phyloP scores from a whole-genome alignment of 2,888 invertebrate species.

The Cantharis rufa region DNA sequence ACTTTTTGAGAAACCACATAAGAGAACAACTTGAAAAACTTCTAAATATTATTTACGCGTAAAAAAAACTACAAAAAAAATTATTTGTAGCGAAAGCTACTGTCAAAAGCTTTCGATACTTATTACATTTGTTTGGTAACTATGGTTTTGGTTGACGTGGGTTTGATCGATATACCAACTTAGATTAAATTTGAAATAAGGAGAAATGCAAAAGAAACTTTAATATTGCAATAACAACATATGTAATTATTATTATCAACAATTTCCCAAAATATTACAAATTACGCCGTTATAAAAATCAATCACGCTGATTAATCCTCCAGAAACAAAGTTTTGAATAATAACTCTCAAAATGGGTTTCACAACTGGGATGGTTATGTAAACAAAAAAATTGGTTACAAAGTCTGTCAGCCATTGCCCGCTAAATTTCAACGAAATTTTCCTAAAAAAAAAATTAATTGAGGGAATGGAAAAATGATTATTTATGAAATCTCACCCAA shows the following conservation, averaged over 20 bases:
- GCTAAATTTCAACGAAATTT: conserved; percentile 57
- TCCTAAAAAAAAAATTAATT: conserved; percentile 47
- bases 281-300: background rate
- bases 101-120: background rate
- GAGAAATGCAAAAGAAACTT: background rate
- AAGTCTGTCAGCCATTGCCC: conserved; percentile 60
- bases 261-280: background rate
- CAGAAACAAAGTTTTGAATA: background rate
- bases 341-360: background rate
- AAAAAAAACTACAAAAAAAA: background rate
- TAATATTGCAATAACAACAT: background rate
- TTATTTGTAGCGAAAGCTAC: background rate
- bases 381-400: conserved; percentile 57
- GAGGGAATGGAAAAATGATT: background rate
- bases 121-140: background rate
- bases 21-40: background rate
- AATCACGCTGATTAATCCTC: background rate
- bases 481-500: background rate
- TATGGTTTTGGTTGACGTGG: background rate
- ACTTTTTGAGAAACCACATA: background rate
- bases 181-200: background rate
- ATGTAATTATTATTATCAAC: too few relatives aligned
- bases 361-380: background rate
- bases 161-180: background rate
- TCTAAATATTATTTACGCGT: background rate